phyloP scores from a whole-genome alignment of 2,113 vertebrate genomes.

The Psammodynastes pulverulentus region DNA sequence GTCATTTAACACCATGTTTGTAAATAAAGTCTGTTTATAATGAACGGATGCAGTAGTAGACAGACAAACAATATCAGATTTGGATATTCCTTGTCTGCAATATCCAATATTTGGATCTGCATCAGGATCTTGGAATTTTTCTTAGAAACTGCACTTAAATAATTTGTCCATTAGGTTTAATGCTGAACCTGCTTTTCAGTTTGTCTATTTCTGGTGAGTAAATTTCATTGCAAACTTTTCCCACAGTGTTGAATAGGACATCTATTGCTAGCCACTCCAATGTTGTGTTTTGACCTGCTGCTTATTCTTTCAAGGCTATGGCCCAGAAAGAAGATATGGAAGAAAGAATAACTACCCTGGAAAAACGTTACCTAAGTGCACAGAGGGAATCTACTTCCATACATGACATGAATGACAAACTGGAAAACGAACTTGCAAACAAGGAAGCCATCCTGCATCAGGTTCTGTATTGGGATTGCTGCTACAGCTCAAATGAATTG shows the following conservation, averaged over 20 bases:
- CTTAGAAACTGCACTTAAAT: background rate
- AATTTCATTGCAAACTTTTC: background rate
- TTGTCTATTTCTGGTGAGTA: background rate
- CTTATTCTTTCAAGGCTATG: slow-evolving; percentile 80
- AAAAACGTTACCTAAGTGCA: slow-evolving; percentile 97
- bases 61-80: background rate
- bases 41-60: background rate
- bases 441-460: slow-evolving; percentile 97
- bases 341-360: slow-evolving; percentile 94
- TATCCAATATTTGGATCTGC: background rate
- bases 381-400: slow-evolving; percentile 98
- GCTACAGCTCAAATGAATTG: background rate
- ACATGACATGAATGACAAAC: slow-evolving; percentile 98
- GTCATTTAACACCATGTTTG: background rate
- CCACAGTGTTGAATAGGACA: background rate
- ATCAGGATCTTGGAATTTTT: background rate
- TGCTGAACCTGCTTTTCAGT: background rate
- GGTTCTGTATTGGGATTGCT: slow-evolving; percentile 70
- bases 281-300: background rate
- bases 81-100: background rate
- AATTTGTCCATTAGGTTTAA: background rate
- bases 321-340: slow-evolving; percentile 99
- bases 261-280: background rate
- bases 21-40: background rate
- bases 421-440: slow-evolving; percentile 97